Percentiles rank a stretch among this genome's conserved stretches.
Conservation (phyloP, 2,888 invertebrate species). For the Ophion costatus region DNA sequence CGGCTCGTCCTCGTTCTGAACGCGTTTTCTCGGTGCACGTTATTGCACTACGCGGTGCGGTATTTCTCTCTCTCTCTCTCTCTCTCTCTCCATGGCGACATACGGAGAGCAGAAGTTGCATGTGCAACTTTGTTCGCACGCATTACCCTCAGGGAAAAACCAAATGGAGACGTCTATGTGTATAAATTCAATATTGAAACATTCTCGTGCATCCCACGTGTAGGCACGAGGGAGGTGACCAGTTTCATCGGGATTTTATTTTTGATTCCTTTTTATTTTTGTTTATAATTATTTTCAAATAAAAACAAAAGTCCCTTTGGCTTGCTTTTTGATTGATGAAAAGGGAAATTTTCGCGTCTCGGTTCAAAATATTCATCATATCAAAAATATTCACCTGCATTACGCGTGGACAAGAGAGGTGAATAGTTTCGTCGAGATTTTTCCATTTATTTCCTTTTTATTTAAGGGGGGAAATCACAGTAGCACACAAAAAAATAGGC, state of each 20-base stretch:
- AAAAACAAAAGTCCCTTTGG: too few species aligned
- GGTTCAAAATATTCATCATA: too few species aligned
- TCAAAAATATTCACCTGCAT: too few species aligned
- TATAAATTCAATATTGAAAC: conserved; percentile 5
- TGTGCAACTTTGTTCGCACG: conserved; percentile 28
- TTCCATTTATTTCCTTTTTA: too few species aligned
- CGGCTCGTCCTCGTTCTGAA: conserved; percentile 10
- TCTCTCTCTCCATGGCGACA: conserved; percentile 22
- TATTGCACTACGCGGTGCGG: conserved; percentile 23
- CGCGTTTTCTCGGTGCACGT: conserved; percentile 9
- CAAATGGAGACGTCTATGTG: background rate
- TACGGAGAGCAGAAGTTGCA: conserved; percentile 56
- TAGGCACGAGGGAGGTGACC: background rate
- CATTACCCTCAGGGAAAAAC: conserved; percentile 6
- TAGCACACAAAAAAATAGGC: too few species aligned
- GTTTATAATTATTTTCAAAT: background rate
- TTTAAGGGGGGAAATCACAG: too few species aligned
- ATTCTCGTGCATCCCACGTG: conserved; percentile 57
- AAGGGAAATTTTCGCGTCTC: too few species aligned
- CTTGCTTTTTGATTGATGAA: too few species aligned
- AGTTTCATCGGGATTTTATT: conserved; percentile 24
- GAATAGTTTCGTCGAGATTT: too few species aligned
- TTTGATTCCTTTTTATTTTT: background rate
- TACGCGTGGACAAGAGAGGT: too few species aligned
- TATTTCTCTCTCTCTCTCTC: conserved; percentile 9